These are phyloP conservation scores for Folsomia manolachei DNA, from an alignment of 2,888 invertebrate species.

Conservation along the genomic window DNA sequence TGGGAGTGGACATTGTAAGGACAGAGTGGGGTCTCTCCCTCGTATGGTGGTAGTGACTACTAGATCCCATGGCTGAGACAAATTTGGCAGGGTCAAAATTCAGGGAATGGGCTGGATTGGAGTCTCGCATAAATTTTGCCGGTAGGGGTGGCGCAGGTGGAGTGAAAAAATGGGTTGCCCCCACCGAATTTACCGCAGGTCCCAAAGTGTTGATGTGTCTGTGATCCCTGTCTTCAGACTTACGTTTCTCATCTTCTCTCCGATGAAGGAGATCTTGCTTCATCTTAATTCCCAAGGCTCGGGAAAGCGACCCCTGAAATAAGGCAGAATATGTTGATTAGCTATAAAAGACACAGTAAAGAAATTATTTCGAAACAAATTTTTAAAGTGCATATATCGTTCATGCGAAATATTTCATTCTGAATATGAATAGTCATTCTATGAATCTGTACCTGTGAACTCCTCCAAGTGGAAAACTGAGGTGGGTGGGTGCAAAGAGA, in stretches of 20 bases:
- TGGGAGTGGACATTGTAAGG: constrained; percentile 14
- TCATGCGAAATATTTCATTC: no score
- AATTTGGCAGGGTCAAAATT: constrained; percentile 18
- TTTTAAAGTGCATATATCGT: no score
- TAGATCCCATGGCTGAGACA: constrained; percentile 11
- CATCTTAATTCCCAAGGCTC: constrained; percentile 64
- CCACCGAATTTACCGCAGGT: neutral
- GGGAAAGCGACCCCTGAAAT: constrained; percentile 69
- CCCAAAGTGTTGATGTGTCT: neutral
- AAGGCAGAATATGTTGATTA: neutral
- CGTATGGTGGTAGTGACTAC: constrained; percentile 4
- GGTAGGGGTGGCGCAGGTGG: constrained; percentile 36
- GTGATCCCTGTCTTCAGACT: constrained; percentile 36
- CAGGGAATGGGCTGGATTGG: neutral
- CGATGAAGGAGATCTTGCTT: constrained; percentile 57
- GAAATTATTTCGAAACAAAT: no score
- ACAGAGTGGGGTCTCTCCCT: constrained; percentile 33
- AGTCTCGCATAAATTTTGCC: constrained; percentile 24
- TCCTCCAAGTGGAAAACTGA: constrained; percentile 55
- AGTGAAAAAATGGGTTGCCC: constrained; percentile 24
- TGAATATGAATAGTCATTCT: no score
- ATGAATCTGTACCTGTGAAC: constrained; percentile 53
- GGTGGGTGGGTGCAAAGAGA: constrained; percentile 24
- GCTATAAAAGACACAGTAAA: no score
- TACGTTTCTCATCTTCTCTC: constrained; percentile 44